A percentile compares a stretch with the other conserved stretches of the same genome.
phyloP scores from a whole-genome alignment of 2,797 vertebrate genomes.

The Spea hammondii region DNA sequence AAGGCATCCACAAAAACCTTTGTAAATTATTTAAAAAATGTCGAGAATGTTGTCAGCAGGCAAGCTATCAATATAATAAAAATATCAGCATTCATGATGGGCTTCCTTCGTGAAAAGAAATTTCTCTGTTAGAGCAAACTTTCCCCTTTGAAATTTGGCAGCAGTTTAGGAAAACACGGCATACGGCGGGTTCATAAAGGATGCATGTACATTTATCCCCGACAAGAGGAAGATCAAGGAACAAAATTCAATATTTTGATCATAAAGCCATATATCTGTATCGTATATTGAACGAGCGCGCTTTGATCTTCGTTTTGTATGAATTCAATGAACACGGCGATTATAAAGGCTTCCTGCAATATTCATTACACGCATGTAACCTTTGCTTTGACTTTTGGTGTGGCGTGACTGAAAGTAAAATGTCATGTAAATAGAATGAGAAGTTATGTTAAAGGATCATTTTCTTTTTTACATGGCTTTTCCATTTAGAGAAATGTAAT shows the following conservation, averaged over 20 bases:
- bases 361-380: neutral
- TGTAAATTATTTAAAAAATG: slow-evolving; percentile 13
- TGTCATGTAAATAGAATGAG: no score
- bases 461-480: no score
- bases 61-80: slow-evolving; percentile 19
- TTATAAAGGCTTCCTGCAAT: neutral
- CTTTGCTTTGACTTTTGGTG: no score
- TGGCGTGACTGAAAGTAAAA: no score
- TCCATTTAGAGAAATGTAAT: no score
- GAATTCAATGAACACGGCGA: slow-evolving; percentile 1
- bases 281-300: neutral
- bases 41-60: slow-evolving; percentile 22
- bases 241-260: slow-evolving; percentile 16
- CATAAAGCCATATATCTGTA: neutral
- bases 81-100: slow-evolving; percentile 9
- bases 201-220: slow-evolving; percentile 22
- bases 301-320: slow-evolving; percentile 25
- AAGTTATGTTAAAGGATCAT: no score
- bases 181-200: slow-evolving; percentile 1
- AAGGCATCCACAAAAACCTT: slow-evolving; percentile 5
- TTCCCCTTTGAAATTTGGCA: slow-evolving; percentile 28
- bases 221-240: slow-evolving; percentile 9
- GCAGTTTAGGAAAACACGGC: slow-evolving; percentile 11
- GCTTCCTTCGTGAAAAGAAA: slow-evolving; percentile 31
- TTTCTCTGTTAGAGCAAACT: slow-evolving; percentile 19